phyloP scores from a whole-genome alignment of 37 sponge, comb jelly and placozoan genomes.

The Crambe crambe region DNA sequence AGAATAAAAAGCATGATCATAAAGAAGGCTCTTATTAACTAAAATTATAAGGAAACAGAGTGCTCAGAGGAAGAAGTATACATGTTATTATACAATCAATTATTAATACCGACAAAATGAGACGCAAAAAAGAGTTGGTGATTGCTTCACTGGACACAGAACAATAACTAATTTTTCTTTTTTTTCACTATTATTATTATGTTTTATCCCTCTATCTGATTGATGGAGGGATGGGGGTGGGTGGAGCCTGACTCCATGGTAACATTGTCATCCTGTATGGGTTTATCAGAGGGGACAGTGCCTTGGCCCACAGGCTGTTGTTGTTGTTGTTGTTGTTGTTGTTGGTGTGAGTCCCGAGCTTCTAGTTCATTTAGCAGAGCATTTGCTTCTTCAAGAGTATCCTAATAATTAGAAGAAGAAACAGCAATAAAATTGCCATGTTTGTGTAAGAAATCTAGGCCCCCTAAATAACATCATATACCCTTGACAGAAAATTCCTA shows the following conservation, averaged over 20 bases:
- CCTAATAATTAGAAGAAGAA: constrained; percentile 24
- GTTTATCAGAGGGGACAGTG: not conserved
- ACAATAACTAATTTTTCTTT: not conserved
- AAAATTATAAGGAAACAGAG: too few species aligned
- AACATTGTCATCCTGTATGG: not conserved
- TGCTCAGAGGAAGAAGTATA: too few species aligned
- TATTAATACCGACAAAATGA: not conserved
- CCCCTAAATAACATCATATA: too few species aligned
- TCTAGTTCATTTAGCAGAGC: constrained; percentile 75
- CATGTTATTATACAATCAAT: too few species aligned
- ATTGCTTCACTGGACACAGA: too few species aligned
- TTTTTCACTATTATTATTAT: not conserved
- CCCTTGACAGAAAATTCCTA: too few species aligned
- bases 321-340: not conserved
- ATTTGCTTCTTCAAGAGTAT: constrained; percentile 83
- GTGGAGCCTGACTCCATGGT: not conserved
- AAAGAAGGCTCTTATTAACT: too few species aligned
- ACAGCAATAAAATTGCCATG: not conserved
- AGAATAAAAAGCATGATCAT: too few species aligned
- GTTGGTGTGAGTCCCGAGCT: constrained; percentile 49
- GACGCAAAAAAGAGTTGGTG: not conserved
- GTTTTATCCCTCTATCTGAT: not conserved
- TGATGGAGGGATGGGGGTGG: not conserved
- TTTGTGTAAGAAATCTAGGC: not conserved
- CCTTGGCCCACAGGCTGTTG: not conserved